Evolutionary conservation across 2,113 vertebrate genomes (phyloP).

Genomic region (Elephas maximus): DNA sequence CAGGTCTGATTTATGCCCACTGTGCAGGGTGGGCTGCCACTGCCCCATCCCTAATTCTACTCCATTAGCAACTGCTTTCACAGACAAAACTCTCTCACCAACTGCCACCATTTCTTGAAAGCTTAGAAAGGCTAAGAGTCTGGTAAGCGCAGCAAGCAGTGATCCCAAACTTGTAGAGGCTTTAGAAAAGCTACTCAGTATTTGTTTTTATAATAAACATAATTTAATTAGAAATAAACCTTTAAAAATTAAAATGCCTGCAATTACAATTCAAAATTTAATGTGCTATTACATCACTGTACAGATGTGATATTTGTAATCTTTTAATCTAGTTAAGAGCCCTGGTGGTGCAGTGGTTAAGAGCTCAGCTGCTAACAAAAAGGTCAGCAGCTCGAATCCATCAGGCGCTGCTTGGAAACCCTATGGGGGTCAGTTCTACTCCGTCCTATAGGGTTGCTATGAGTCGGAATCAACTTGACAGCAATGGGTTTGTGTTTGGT

Average conservation of each 20-base stretch:
- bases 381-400: no score
- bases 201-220: background rate
- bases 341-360: no score
- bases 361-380: no score
- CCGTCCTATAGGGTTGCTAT: no score
- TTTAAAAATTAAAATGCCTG: slow-evolving; percentile 5
- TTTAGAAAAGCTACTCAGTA: background rate
- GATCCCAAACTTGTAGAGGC: background rate
- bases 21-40: background rate
- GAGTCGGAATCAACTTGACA: no score
- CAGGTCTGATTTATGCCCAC: background rate
- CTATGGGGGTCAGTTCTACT: no score
- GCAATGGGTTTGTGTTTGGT: no score
- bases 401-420: no score
- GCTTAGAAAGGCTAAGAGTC: background rate
- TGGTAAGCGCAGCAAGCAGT: background rate
- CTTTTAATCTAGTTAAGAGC: background rate
- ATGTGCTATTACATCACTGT: background rate
- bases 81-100: background rate
- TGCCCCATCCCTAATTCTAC: background rate
- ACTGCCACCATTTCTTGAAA: background rate
- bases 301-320: background rate
- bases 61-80: background rate
- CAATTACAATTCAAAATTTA: background rate
- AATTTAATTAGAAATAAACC: background rate